A percentile compares a stretch with the other conserved stretches of the same genome.
phyloP scores from a whole-genome alignment of 2,888 invertebrate genomes.

The Pilophorus perplexus region DNA sequence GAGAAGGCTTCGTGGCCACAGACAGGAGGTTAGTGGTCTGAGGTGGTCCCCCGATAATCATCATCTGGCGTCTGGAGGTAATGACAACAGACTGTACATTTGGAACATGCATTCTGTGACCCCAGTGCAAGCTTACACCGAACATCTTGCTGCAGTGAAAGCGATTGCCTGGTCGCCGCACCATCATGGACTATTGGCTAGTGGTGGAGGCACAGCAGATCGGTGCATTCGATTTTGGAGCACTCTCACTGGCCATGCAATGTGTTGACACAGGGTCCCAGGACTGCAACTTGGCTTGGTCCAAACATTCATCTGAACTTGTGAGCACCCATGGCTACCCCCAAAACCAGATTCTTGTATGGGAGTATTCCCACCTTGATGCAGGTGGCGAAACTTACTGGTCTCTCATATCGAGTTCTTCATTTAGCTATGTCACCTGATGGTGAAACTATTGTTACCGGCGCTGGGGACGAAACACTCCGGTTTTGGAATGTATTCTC shows the following conservation, averaged over 20 bases:
- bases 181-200: slow-evolving; percentile 93
- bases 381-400: no score
- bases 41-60: slow-evolving; percentile 99
- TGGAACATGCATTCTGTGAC: slow-evolving; percentile 85
- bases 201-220: slow-evolving; percentile 98
- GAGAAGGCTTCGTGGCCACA: slow-evolving; percentile 79
- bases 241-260: slow-evolving; percentile 95
- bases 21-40: slow-evolving; percentile 91
- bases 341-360: slow-evolving; percentile 95
- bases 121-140: slow-evolving; percentile 92
- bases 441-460: slow-evolving; percentile 97
- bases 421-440: slow-evolving; percentile 96
- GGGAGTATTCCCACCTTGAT: no score
- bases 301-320: slow-evolving; percentile 95
- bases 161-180: no score
- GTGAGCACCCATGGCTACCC: slow-evolving; percentile 98
- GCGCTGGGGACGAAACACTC: slow-evolving; percentile 96
- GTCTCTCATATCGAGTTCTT: slow-evolving; percentile 91
- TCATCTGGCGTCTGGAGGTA: slow-evolving; percentile 96
- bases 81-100: slow-evolving; percentile 92
- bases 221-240: slow-evolving; percentile 92
- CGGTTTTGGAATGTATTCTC: slow-evolving; percentile 99
- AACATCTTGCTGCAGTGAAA: slow-evolving; percentile 96
- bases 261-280: slow-evolving; percentile 88
- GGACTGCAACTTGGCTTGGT: slow-evolving; percentile 98